Evolutionary conservation across 64 coral and sea anemone genomes (phyloP).

Genomic region (Trachythela sp.): DNA sequence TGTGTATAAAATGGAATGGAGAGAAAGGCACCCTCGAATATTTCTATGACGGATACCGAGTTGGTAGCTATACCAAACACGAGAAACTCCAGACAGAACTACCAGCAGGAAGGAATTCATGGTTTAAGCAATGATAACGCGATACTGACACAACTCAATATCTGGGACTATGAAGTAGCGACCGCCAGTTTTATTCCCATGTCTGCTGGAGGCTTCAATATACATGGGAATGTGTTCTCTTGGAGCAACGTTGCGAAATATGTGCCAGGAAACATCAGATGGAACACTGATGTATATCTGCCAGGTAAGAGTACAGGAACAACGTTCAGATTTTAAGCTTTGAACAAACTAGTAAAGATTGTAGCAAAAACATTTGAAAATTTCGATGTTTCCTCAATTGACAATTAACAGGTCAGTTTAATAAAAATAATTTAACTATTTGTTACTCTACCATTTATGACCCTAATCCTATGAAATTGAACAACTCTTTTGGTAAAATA

Average conservation of each 20-base stretch:
- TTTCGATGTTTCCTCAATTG: too few species aligned
- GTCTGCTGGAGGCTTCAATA: neutral
- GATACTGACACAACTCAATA: neutral
- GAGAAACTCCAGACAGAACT: neutral
- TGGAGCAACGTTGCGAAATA: neutral
- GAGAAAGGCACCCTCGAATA: neutral
- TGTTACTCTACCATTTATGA: too few species aligned
- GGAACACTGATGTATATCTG: neutral
- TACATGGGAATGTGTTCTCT: neutral
- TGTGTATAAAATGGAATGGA: neutral
- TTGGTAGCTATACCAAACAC: neutral
- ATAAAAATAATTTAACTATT: too few species aligned
- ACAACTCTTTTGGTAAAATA: too few species aligned
- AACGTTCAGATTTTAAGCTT: too few species aligned
- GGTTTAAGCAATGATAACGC: neutral
- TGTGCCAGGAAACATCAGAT: neutral
- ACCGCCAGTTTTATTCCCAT: neutral
- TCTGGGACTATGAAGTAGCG: neutral
- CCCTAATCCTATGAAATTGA: too few species aligned
- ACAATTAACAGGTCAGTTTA: too few species aligned
- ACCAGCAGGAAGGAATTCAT: neutral
- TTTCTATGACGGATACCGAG: neutral
- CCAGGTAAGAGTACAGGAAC: neutral
- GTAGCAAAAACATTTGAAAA: too few species aligned
- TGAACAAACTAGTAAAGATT: too few species aligned